These are phyloP conservation scores for Anagyrus pseudococci DNA, from an alignment of 2,888 invertebrate species.

Conservation along the genomic window DNA sequence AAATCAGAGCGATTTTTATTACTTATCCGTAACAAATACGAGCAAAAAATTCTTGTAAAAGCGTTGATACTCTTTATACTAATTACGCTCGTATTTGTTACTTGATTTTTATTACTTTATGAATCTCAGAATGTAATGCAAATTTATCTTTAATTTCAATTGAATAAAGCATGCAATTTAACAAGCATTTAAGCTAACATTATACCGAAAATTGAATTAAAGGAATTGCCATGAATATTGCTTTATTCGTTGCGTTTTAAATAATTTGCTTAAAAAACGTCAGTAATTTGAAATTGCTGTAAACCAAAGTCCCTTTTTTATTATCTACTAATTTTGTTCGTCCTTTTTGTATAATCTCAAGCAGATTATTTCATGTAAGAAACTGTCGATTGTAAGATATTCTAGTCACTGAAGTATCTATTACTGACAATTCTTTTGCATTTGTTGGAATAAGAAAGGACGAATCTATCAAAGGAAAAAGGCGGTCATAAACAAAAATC, in stretches of 20 bases:
- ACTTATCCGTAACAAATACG: too few relatives aligned
- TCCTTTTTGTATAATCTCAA: slow-evolving; percentile 49
- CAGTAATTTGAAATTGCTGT: slow-evolving; percentile 49
- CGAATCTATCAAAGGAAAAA: slow-evolving; percentile 25
- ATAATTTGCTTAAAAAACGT: slow-evolving; percentile 35
- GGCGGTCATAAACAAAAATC: slow-evolving; percentile 18
- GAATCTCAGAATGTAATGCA: too few relatives aligned
- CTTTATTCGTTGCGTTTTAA: slow-evolving; percentile 30
- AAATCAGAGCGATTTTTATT: too few relatives aligned
- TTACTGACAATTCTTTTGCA: slow-evolving; percentile 50
- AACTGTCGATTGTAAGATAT: slow-evolving; percentile 57
- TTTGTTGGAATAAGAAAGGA: slow-evolving; percentile 21
- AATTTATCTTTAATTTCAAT: too few relatives aligned
- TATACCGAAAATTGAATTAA: slow-evolving; percentile 27
- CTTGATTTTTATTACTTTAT: too few relatives aligned
- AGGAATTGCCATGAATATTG: slow-evolving; percentile 42
- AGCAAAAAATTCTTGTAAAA: too few relatives aligned
- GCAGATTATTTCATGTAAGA: slow-evolving; percentile 47
- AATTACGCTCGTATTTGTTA: too few relatives aligned
- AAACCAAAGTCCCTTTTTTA: slow-evolving; percentile 58
- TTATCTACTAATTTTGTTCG: slow-evolving; percentile 44
- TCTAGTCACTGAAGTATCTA: slow-evolving; percentile 59
- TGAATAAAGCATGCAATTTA: too few relatives aligned
- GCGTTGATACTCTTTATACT: too few relatives aligned
- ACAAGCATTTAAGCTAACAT: too few relatives aligned